Evolutionary conservation across 1,140 invertebrate species (phyloP).

Genomic region (Drepana arcuata): DNA sequence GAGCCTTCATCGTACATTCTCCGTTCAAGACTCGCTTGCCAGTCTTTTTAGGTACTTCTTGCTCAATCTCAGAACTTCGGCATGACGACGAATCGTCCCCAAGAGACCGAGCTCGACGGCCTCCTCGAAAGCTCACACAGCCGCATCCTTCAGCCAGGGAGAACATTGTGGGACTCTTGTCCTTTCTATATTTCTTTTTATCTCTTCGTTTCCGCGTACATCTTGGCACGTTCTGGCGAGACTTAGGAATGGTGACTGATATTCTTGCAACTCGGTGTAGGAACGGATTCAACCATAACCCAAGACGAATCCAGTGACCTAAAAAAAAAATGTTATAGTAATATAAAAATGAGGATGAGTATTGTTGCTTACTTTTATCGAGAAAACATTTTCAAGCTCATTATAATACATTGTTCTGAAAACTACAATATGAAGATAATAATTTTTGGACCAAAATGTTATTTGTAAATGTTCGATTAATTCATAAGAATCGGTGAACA

Average conservation of each 20-base stretch:
- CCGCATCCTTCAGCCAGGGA: constrained; percentile 63
- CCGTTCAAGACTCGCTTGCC: constrained; percentile 45
- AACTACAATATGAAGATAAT: neutral
- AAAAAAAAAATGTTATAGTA: neutral
- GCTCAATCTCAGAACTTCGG: constrained; percentile 73
- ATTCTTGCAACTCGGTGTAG: constrained; percentile 1
- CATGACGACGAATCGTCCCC: constrained; percentile 74
- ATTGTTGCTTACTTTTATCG: neutral
- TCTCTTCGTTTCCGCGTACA: constrained; percentile 65
- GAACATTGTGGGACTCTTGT: constrained; percentile 62
- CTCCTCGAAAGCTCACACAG: constrained; percentile 60
- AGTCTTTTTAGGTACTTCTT: constrained; percentile 55
- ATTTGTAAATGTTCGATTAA: neutral
- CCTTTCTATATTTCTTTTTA: constrained; percentile 56
- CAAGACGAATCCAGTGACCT: neutral
- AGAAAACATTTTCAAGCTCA: constrained; percentile 1
- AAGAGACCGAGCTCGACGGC: constrained; percentile 51
- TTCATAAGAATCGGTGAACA: neutral
- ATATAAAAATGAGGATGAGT: neutral
- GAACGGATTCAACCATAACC: constrained; percentile 16
- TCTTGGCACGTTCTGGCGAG: constrained; percentile 49
- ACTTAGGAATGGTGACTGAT: constrained; percentile 52
- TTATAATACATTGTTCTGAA: neutral
- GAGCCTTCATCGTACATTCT: constrained; percentile 61
- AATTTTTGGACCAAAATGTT: neutral